These are phyloP conservation scores for Prunella himalayana DNA, from an alignment of 2,113 vertebrate species.

Conservation along the genomic window DNA sequence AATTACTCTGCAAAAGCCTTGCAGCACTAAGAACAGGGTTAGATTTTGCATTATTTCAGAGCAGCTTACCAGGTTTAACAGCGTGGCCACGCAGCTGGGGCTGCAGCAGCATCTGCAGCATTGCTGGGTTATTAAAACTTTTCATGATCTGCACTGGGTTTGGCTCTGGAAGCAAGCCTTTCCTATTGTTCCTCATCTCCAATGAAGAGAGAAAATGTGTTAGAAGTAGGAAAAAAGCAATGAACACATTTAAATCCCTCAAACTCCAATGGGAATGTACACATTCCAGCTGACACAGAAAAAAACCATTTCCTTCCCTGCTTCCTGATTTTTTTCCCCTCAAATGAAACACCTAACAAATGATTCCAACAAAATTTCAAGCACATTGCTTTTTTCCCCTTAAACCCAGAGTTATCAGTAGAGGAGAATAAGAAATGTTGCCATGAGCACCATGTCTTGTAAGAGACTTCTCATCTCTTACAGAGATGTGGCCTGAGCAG, in stretches of 20 bases:
- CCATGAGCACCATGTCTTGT: background rate
- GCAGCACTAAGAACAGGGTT: background rate
- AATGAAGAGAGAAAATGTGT: conserved; percentile 36
- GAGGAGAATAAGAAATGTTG: background rate
- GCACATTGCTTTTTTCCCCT: background rate
- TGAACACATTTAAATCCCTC: background rate
- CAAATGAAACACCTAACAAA: background rate
- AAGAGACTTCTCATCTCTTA: background rate
- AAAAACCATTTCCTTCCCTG: background rate
- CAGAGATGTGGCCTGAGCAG: background rate
- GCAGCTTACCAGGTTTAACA: conserved; percentile 80
- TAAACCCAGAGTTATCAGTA: background rate
- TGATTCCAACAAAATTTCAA: background rate
- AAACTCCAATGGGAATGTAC: rapidly evolving
- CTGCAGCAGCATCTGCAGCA: conserved; percentile 90
- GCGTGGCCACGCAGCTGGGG: conserved; percentile 78
- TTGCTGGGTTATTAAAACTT: conserved; percentile 91
- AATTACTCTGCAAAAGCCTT: background rate
- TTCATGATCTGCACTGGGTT: conserved; percentile 91
- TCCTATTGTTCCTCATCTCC: conserved; percentile 89
- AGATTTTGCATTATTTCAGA: background rate
- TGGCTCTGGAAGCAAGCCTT: conserved; percentile 92
- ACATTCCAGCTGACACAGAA: background rate
- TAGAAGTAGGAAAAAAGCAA: background rate
- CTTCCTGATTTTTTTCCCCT: background rate